Evolutionary conservation across 2,888 invertebrate genomes (phyloP).

Genomic region (Plagiodera versicolora): DNA sequence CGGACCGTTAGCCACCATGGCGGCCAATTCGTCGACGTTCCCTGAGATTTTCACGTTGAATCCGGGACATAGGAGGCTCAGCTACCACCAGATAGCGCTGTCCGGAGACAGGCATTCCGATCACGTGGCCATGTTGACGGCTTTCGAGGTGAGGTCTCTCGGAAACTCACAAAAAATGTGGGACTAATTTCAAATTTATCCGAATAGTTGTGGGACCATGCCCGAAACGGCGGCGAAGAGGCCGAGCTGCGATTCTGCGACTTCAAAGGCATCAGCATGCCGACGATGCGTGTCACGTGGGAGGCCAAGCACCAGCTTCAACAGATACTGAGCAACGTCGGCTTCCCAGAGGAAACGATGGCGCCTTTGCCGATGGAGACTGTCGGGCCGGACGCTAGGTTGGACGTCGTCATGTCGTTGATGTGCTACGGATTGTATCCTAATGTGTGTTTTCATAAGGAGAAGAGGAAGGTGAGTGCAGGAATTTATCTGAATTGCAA

Average conservation of each 20-base stretch:
- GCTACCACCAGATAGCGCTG: conserved; percentile 81
- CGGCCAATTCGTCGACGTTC: conserved; percentile 93
- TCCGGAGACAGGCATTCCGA: conserved; percentile 89
- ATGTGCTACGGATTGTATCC: conserved; percentile 93
- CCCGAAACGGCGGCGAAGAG: conserved; percentile 68
- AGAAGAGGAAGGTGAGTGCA: conserved; percentile 84
- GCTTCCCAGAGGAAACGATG: conserved; percentile 90
- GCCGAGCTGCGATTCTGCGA: conserved; percentile 88
- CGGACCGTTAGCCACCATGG: conserved; percentile 90
- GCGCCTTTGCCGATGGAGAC: conserved; percentile 74
- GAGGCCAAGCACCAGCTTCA: conserved; percentile 79
- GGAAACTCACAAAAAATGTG: not conserved
- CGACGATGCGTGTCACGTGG: conserved; percentile 86
- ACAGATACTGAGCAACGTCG: conserved; percentile 66
- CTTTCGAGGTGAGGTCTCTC: conserved; percentile 74
- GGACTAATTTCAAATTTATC: not conserved
- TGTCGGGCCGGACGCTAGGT: conserved; percentile 71
- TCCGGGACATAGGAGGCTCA: conserved; percentile 72
- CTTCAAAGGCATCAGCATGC: conserved; percentile 81
- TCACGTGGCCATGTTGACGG: conserved; percentile 93
- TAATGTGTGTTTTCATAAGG: conserved; percentile 94
- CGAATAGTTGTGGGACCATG: conserved; percentile 69
- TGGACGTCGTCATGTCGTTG: conserved; percentile 84
- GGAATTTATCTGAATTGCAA: too few relatives aligned
- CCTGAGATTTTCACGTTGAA: conserved; percentile 91